Conservation (phyloP, 2,113 vertebrate genomes). For the Oriolus oriolus region DNA sequence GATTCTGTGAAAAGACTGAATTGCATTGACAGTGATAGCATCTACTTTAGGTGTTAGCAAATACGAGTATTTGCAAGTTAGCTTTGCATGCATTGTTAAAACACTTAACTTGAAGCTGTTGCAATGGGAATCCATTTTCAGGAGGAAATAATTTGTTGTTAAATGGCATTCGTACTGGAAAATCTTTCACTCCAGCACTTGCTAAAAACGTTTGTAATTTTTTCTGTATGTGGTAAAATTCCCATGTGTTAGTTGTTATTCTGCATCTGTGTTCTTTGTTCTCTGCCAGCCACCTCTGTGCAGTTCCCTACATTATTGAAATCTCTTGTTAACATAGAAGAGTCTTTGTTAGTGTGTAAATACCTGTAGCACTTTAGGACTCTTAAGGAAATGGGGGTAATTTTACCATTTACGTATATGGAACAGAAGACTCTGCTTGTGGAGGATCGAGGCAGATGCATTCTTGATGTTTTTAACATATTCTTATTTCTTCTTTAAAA, state of each 20-base stretch:
- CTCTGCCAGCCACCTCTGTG: not conserved
- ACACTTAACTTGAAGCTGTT: not conserved
- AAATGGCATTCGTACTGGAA: not conserved
- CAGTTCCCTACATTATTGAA: not conserved
- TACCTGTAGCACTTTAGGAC: not conserved
- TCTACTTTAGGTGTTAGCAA: not conserved
- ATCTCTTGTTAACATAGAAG: not conserved
- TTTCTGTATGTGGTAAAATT: conserved; percentile 4
- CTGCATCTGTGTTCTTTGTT: conserved; percentile 21
- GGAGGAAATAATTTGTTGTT: not conserved
- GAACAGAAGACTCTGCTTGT: not conserved
- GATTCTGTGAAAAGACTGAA: not conserved
- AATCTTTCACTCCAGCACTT: not conserved
- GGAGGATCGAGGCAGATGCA: not conserved
- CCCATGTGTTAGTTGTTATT: not conserved
- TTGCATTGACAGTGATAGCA: not conserved
- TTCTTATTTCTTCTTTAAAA: not conserved
- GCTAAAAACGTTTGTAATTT: not conserved
- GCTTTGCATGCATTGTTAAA: not conserved
- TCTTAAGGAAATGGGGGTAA: not conserved
- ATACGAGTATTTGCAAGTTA: not conserved
- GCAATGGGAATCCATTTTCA: not conserved
- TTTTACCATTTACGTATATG: not conserved
- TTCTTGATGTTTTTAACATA: not conserved
- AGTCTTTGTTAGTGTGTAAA: not conserved